Evolutionary conservation across 1,140 invertebrate species (phyloP).

Genomic region (Neelides sp.): DNA sequence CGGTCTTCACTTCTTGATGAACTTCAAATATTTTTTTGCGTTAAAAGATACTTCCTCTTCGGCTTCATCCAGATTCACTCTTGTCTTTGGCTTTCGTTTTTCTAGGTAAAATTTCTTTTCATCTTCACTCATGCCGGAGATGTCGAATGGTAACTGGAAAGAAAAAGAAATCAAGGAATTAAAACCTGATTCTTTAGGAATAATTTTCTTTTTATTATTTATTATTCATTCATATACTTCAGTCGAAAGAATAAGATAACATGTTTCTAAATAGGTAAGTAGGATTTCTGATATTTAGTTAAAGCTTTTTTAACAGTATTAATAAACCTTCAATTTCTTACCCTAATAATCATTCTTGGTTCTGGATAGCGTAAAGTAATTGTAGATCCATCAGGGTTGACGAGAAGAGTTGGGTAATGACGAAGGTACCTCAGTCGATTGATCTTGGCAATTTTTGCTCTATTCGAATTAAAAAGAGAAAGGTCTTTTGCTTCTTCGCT

Average conservation of each 20-base stretch:
- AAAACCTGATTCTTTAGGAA: too few relatives aligned
- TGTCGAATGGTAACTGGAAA: conserved; percentile 60
- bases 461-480: conserved; percentile 7
- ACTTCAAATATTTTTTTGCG: conserved; percentile 58
- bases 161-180: conserved; percentile 34
- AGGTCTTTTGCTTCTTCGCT: too few relatives aligned
- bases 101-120: conserved; percentile 51
- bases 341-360: conserved; percentile 69
- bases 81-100: conserved; percentile 57
- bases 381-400: conserved; percentile 69
- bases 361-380: conserved; percentile 66
- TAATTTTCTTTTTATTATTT: too few relatives aligned
- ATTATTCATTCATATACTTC: too few relatives aligned
- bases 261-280: too few relatives aligned
- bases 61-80: conserved; percentile 54
- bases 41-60: conserved; percentile 59
- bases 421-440: conserved; percentile 53
- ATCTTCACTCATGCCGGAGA: conserved; percentile 51
- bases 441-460: conserved; percentile 52
- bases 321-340: too few relatives aligned
- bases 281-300: too few relatives aligned
- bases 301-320: too few relatives aligned
- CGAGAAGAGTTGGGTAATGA: conserved; percentile 59
- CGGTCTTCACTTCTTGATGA: conserved; percentile 49
- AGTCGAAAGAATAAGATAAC: too few relatives aligned